A percentile compares a stretch with the other conserved stretches of the same genome.
phyloP scores from a whole-genome alignment of 2,888 invertebrate species.

The Spilarctia lutea region DNA sequence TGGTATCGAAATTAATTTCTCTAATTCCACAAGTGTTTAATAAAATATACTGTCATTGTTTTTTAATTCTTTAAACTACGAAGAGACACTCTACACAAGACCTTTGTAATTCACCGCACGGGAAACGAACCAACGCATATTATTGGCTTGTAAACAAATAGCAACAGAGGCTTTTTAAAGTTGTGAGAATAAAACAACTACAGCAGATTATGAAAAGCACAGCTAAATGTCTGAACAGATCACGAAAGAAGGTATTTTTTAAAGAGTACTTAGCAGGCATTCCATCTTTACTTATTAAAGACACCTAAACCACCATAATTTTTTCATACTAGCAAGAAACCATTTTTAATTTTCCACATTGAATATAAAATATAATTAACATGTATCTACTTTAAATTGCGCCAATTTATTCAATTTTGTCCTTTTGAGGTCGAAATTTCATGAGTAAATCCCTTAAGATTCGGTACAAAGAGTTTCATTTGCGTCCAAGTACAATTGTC shows the following conservation, averaged over 20 bases:
- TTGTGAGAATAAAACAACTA: neutral
- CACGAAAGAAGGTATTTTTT: neutral
- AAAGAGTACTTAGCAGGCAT: neutral
- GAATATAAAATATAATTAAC: neutral
- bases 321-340: neutral
- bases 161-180: neutral
- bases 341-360: neutral
- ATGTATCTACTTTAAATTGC: slow-evolving; percentile 38
- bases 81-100: neutral
- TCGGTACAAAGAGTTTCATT: slow-evolving; percentile 83
- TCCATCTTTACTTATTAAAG: neutral
- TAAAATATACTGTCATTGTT: no score
- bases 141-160: neutral
- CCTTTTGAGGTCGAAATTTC: slow-evolving; percentile 73
- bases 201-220: neutral
- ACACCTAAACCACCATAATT: neutral
- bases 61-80: neutral
- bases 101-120: neutral
- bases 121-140: neutral
- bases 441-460: slow-evolving; percentile 82
- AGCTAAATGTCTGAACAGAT: neutral
- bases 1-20: neutral
- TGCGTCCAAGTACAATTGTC: slow-evolving; percentile 70
- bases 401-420: slow-evolving; percentile 76
- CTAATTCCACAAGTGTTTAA: neutral